Evolutionary conservation across 92 coral and sea anemone species (phyloP).

Genomic region (Virgularia gustaviana): DNA sequence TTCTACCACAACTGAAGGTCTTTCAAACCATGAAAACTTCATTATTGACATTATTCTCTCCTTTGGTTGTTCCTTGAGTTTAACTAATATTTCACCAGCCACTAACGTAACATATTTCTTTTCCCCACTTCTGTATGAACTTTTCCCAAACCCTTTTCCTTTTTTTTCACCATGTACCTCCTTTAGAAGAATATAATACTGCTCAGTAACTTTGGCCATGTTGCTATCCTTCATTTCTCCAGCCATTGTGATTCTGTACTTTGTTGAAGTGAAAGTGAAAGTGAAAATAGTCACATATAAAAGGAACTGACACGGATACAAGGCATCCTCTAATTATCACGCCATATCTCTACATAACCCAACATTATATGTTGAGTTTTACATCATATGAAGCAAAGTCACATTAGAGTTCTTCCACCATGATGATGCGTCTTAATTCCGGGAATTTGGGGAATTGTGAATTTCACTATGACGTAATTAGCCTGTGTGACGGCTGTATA

Average conservation of each 20-base stretch:
- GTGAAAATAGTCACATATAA: background rate
- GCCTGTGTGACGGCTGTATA: no score
- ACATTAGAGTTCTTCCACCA: no score
- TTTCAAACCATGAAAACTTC: background rate
- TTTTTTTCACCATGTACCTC: background rate
- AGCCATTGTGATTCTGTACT: constrained; percentile 20
- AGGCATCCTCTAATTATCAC: no score
- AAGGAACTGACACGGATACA: no score
- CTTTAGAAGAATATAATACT: constrained; percentile 11
- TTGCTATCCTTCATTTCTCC: no score
- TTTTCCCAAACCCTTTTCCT: background rate
- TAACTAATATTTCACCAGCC: constrained; percentile 12
- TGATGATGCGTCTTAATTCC: background rate
- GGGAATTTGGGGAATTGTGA: no score
- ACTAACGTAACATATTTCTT: constrained; percentile 1
- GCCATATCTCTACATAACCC: no score
- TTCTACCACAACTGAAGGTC: background rate
- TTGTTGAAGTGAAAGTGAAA: background rate
- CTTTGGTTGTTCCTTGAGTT: background rate
- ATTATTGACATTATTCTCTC: background rate
- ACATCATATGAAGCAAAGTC: no score
- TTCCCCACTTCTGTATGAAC: background rate
- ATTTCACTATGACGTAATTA: no score
- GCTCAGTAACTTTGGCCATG: background rate
- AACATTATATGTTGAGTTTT: no score